phyloP scores from a whole-genome alignment of 2,113 vertebrate genomes.

The Chaenocephalus aceratus region DNA sequence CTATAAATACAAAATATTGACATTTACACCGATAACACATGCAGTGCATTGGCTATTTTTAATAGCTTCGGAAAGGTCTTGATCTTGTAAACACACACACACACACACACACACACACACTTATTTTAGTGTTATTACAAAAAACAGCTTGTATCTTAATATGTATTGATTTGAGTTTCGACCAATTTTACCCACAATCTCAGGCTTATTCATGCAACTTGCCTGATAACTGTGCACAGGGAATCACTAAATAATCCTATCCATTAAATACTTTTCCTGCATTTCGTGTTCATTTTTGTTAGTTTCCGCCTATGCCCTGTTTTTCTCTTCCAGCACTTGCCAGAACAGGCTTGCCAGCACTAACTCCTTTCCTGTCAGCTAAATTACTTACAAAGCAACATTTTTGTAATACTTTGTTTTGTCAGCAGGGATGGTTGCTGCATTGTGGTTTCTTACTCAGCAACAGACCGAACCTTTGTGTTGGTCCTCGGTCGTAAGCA shows the following conservation, averaged over 20 bases:
- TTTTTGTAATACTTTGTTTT: constrained; percentile 63
- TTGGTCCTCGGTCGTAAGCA: constrained; percentile 45
- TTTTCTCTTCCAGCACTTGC: background rate
- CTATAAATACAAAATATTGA: background rate
- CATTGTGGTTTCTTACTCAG: constrained; percentile 44
- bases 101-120: background rate
- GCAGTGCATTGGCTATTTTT: constrained; percentile 11
- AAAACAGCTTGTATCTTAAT: constrained; percentile 11
- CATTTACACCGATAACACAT: background rate
- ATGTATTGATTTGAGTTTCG: constrained; percentile 55
- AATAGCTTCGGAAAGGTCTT: constrained; percentile 24
- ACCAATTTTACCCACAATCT: constrained; percentile 34
- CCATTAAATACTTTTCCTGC: background rate
- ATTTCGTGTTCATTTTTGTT: background rate
- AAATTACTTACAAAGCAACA: constrained; percentile 52
- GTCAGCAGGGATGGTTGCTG: constrained; percentile 55
- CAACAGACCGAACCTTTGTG: constrained; percentile 47
- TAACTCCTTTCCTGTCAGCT: constrained; percentile 19
- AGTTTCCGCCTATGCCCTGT: background rate
- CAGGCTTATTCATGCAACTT: constrained; percentile 47
- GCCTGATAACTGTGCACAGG: constrained; percentile 39
- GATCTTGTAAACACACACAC: constrained; percentile 13
- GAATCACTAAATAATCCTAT: constrained; percentile 35
- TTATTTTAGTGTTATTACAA: constrained; percentile 48
- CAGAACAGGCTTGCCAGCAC: background rate